Evolutionary conservation across 2,113 vertebrate genomes (phyloP).

Genomic region (Mesitornis unicolor): DNA sequence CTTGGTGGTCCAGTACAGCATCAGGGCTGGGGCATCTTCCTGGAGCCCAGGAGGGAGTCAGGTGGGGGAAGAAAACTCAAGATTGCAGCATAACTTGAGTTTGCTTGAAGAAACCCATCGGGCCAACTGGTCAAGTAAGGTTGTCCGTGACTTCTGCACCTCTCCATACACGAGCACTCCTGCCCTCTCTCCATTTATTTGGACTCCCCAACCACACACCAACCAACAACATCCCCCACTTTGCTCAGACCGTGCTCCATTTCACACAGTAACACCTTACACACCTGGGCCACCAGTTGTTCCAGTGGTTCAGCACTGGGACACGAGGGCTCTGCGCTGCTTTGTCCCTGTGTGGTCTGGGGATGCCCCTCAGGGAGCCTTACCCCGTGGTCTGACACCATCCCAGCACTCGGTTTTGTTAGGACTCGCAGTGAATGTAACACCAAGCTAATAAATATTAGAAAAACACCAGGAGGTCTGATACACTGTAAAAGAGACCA

Average conservation of each 20-base stretch:
- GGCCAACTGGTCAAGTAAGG: background rate
- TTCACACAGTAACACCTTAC: background rate
- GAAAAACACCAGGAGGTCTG: background rate
- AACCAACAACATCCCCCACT: background rate
- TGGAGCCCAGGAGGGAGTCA: background rate
- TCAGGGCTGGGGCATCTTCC: background rate
- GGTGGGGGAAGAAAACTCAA: background rate
- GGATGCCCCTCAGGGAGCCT: background rate
- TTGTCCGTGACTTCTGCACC: background rate
- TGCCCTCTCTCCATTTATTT: background rate
- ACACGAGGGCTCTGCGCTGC: background rate
- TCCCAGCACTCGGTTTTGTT: background rate
- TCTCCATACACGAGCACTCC: too few species aligned
- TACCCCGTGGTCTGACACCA: background rate
- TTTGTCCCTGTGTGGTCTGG: background rate
- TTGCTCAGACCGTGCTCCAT: background rate
- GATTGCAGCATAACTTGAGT: rapidly evolving
- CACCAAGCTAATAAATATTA: background rate
- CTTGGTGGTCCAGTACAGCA: background rate
- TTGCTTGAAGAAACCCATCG: background rate
- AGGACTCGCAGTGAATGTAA: background rate
- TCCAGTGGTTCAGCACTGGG: background rate
- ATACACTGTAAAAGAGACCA: background rate
- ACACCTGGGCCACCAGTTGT: background rate
- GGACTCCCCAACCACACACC: background rate